phyloP scores from a whole-genome alignment of 1,140 invertebrate species.

The Liolophura sinensis region DNA sequence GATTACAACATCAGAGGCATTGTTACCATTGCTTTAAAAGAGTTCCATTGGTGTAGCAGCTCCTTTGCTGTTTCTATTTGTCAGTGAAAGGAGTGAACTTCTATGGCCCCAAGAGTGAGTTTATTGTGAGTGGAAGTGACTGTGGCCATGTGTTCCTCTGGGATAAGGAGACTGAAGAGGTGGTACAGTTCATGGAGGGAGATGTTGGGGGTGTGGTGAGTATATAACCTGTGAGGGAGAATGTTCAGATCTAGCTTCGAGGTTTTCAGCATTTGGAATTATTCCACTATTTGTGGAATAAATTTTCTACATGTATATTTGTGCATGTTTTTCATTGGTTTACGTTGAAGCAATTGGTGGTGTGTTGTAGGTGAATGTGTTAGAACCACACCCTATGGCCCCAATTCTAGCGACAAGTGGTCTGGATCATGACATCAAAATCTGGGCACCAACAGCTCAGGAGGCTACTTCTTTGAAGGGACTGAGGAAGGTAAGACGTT shows the following conservation, averaged over 20 bases:
- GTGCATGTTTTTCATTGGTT: too few relatives aligned
- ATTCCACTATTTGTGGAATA: too few relatives aligned
- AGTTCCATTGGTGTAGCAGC: too few relatives aligned
- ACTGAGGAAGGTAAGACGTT: constrained; percentile 60
- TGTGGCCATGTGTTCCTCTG: constrained; percentile 95
- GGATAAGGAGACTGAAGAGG: constrained; percentile 85
- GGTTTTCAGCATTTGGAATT: too few relatives aligned
- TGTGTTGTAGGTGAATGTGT: constrained; percentile 74
- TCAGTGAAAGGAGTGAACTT: constrained; percentile 92
- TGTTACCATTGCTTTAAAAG: too few relatives aligned
- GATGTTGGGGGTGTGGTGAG: constrained; percentile 86
- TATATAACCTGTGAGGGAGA: constrained; percentile 33
- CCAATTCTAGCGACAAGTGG: constrained; percentile 90
- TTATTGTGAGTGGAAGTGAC: constrained; percentile 90
- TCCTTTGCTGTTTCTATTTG: constrained; percentile 6
- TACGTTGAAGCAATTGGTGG: too few relatives aligned
- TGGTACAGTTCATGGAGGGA: constrained; percentile 83
- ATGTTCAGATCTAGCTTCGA: too few relatives aligned
- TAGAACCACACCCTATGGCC: constrained; percentile 86
- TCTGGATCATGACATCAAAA: constrained; percentile 88
- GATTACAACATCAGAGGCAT: too few relatives aligned
- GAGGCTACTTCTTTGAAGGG: constrained; percentile 62
- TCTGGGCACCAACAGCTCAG: constrained; percentile 81
- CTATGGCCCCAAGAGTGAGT: constrained; percentile 89
- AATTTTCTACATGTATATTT: too few relatives aligned